Base-by-base conservation (phyloP, 2,113 vertebrate species). In the Romanogobio albipinnatus region DNA sequence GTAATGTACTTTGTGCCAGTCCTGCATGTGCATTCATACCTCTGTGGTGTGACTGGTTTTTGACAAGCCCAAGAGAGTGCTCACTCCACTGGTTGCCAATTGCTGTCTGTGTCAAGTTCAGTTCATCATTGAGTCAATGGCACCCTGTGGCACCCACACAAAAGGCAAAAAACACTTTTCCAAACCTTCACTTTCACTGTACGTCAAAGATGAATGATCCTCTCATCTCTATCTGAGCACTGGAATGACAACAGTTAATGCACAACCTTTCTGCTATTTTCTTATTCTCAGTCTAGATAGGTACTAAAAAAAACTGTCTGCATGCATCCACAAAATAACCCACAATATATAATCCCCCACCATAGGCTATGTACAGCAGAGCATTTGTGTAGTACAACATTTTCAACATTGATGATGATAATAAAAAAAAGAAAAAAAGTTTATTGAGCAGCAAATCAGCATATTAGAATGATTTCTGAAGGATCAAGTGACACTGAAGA, bases 151-250 rank as follows among this genome's bases (percentile, higher is more conserved):
- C 43, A 14, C 11, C 5, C n/a, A 49, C 70, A 47, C 43, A 49
- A 74, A 74, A 74, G 43, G 8, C 26, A 51, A 15, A 76, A 53
- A 76, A 26, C 47, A 19, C 4, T 53, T 76, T 76, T 15, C 22
- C 45, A 75, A 75, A 75, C 45, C 45, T 17, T 75, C n/a, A 29
- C 73, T 76, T 19, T 76, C 73, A 76, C 45, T 51, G 22, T 29
- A 17, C 6, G 6, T 24, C 36, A 74, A 47, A 74, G 39, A 47
- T 49, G n/a, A 74, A 26, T 3, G 11, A 17, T 75, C 13, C 15
- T 47, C 49, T n/a, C 45, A 47, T 74, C n/a, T 47, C n/a, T 45
- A 47, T 0, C 6, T 17, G 73, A 75, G n/a, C 24, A 24, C 45
- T 51, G 43, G 68, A 29, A 7, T 51, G 2, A 9, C 43, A 51